Percentiles rank a stretch among this genome's conserved stretches.
phyloP scores from a whole-genome alignment of 2,113 vertebrate genomes.

The Trochalopteron elliotii region DNA sequence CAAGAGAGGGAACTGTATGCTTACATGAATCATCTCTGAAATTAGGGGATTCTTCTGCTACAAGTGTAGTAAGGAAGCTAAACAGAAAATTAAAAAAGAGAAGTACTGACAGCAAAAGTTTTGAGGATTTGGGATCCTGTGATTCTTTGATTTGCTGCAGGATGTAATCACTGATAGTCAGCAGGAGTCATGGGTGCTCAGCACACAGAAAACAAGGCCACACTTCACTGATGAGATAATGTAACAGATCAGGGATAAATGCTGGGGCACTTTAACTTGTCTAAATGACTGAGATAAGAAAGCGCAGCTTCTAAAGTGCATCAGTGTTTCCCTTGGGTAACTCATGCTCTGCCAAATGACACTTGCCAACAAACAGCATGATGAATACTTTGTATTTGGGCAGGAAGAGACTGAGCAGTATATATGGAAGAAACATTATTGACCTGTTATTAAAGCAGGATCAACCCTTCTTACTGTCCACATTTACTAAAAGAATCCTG shows the following conservation, averaged over 20 bases:
- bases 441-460: background rate
- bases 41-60: background rate
- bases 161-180: background rate
- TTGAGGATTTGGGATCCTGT: background rate
- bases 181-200: background rate
- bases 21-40: background rate
- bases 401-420: background rate
- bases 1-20: slow-evolving; percentile 24
- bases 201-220: background rate
- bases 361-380: background rate
- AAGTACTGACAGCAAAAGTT: background rate
- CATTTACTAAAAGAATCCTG: background rate
- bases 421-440: background rate
- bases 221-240: background rate
- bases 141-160: background rate
- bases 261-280: background rate
- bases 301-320: background rate
- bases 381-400: background rate
- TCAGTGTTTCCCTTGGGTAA: background rate
- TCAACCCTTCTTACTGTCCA: background rate
- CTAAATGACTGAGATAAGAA: background rate
- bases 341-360: background rate
- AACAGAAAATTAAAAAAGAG: background rate
- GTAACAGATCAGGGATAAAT: background rate
- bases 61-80: background rate